Evolutionary conservation across 2,113 vertebrate genomes (phyloP).

Genomic region (Etia nguti): DNA sequence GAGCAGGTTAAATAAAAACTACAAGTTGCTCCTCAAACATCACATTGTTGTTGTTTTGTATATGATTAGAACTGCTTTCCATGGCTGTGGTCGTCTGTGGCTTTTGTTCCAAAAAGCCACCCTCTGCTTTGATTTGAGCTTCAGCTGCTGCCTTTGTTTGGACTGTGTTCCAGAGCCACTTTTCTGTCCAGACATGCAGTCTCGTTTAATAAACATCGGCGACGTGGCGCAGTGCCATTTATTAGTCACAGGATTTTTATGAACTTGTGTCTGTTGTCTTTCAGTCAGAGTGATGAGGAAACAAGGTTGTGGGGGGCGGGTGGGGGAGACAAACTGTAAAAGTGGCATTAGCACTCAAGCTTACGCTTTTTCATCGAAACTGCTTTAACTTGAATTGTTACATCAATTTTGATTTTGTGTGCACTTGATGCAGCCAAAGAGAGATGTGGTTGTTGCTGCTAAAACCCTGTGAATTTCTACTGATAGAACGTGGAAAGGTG

Average conservation of each 20-base stretch:
- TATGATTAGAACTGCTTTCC: neutral
- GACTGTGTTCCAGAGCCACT: neutral
- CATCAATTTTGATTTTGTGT: neutral
- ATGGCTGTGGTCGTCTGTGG: neutral
- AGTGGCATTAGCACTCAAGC: neutral
- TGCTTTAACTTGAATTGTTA: neutral
- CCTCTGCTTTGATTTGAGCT: neutral
- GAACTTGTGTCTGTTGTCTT: conserved; percentile 5
- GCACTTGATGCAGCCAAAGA: neutral
- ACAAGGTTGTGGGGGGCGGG: neutral
- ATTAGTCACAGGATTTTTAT: conserved; percentile 10
- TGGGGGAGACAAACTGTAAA: neutral
- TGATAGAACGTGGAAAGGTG: neutral
- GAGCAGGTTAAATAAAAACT: neutral
- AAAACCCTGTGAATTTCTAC: neutral
- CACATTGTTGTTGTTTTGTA: neutral
- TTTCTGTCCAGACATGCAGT: neutral
- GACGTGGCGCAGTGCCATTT: neutral
- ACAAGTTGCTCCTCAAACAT: neutral
- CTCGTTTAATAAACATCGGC: neutral
- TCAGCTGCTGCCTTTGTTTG: conserved; percentile 23
- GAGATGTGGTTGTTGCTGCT: neutral
- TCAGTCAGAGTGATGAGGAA: neutral
- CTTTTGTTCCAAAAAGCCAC: neutral
- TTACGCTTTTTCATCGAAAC: neutral